Percentiles rank a stretch among this genome's conserved stretches.
phyloP scores from a whole-genome alignment of 2,888 invertebrate genomes.

The Mythimna ferrago region DNA sequence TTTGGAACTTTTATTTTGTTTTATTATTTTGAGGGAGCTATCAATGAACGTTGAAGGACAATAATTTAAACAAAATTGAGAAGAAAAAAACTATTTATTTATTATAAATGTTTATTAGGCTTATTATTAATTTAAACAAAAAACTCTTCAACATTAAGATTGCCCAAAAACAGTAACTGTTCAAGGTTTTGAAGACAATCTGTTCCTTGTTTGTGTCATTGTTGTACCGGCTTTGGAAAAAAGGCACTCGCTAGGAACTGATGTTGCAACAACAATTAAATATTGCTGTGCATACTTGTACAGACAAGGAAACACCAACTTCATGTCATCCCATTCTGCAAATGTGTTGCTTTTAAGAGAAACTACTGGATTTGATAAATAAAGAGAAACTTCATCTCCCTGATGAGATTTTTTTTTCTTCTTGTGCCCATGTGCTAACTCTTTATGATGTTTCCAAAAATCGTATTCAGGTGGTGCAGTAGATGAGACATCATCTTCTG shows the following conservation, averaged over 20 bases:
- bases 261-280: slow-evolving; percentile 70
- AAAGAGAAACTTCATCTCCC: slow-evolving; percentile 64
- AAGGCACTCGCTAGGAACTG: slow-evolving; percentile 71
- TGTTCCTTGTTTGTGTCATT: slow-evolving; percentile 61
- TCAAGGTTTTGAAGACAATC: slow-evolving; percentile 1
- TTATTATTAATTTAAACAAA: no score
- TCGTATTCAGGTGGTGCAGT: slow-evolving; percentile 60
- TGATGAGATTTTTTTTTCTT: slow-evolving; percentile 52
- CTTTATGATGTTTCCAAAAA: slow-evolving; percentile 69
- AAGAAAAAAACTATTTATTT: no score
- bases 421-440: slow-evolving; percentile 58
- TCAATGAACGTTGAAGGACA: no score
- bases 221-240: slow-evolving; percentile 71
- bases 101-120: no score
- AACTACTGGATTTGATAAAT: slow-evolving; percentile 63
- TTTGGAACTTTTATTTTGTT: no score
- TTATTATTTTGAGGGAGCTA: no score
- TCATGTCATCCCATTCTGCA: slow-evolving; percentile 17
- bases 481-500: slow-evolving; percentile 65
- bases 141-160: no score
- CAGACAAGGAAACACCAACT: slow-evolving; percentile 5
- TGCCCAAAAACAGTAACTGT: no score
- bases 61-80: no score
- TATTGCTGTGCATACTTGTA: slow-evolving; percentile 53
- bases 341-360: slow-evolving; percentile 65